phyloP scores from a whole-genome alignment of 1,140 invertebrate species.

The Papilio xuthus region DNA sequence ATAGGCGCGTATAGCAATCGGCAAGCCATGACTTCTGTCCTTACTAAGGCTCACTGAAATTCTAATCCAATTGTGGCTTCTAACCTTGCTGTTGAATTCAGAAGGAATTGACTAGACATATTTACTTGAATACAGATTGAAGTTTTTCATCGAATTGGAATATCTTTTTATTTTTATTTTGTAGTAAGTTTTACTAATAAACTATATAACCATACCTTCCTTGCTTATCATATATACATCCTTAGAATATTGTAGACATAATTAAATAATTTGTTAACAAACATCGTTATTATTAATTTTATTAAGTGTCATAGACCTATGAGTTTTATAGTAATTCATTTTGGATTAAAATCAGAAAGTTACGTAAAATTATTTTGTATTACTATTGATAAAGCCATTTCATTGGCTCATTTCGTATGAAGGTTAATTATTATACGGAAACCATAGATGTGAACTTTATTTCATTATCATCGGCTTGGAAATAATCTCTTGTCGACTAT shows the following conservation, averaged over 20 bases:
- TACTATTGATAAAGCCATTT: slow-evolving; percentile 22
- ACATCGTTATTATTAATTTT: too few relatives aligned
- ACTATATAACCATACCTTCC: neutral
- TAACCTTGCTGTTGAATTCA: slow-evolving; percentile 24
- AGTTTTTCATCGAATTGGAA: neutral
- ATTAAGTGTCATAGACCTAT: too few relatives aligned
- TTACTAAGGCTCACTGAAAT: slow-evolving; percentile 62
- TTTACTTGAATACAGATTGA: neutral
- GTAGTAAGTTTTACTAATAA: neutral
- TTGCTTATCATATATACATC: neutral
- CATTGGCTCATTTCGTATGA: neutral
- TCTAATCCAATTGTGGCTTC: slow-evolving; percentile 59
- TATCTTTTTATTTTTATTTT: neutral
- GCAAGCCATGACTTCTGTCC: slow-evolving; percentile 53
- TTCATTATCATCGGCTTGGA: slow-evolving; percentile 16
- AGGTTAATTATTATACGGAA: slow-evolving; percentile 23
- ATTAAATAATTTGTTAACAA: neutral
- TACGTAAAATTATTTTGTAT: neutral
- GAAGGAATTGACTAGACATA: neutral
- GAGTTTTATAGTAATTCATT: too few relatives aligned
- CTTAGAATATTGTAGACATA: neutral
- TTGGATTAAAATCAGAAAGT: neutral
- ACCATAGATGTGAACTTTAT: slow-evolving; percentile 17
- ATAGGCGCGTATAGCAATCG: slow-evolving; percentile 42
- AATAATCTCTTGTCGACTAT: neutral